Percentiles rank a stretch among this genome's conserved stretches.
phyloP scores from a whole-genome alignment of 2,888 invertebrate species.

The Cataglyphis albicans region DNA sequence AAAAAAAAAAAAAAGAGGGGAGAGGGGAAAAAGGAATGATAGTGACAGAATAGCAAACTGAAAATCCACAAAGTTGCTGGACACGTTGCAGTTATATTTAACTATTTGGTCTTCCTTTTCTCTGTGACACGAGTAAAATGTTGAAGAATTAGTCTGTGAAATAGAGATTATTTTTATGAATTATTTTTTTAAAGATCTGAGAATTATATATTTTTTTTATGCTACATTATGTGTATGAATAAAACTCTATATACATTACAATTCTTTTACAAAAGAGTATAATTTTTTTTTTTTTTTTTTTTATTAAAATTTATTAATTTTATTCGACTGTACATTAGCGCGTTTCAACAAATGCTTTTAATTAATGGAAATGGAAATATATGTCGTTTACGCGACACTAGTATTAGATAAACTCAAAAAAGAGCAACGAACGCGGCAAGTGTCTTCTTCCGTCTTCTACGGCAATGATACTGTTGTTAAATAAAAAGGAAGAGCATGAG shows the following conservation, averaged over 20 bases:
- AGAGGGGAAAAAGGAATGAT: neutral
- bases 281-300: neutral
- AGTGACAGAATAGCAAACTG: slow-evolving; percentile 37
- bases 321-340: slow-evolving; percentile 1
- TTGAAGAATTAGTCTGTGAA: slow-evolving; percentile 6
- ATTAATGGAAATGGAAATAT: neutral
- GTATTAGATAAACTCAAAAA: neutral
- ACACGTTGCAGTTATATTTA: neutral
- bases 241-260: neutral
- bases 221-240: neutral
- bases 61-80: neutral
- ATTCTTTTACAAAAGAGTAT: neutral
- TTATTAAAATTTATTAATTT: neutral
- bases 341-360: neutral
- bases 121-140: neutral
- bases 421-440: neutral
- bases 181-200: slow-evolving; percentile 2
- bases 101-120: neutral
- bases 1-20: neutral
- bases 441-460: neutral
- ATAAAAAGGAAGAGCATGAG: neutral
- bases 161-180: neutral
- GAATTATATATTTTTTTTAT: neutral
- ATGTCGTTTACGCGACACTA: neutral
- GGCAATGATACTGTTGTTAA: slow-evolving; percentile 7